Evolutionary conservation across 2,113 vertebrate genomes (phyloP).

Genomic region (Triplophysa tibetana): DNA sequence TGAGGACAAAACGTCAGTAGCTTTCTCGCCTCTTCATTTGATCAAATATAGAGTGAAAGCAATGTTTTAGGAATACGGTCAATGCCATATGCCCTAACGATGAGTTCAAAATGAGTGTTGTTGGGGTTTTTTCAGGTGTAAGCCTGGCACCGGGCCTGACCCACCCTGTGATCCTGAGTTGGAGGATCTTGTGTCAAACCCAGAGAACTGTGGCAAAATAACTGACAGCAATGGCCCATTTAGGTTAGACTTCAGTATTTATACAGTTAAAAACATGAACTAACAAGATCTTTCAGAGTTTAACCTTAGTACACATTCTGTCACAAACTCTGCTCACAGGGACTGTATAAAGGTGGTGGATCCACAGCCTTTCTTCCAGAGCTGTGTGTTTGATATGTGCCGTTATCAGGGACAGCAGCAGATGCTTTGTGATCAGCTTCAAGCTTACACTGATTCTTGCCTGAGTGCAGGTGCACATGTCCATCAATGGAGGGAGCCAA

Average conservation of each 20-base stretch:
- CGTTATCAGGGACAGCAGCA: slow-evolving; percentile 68
- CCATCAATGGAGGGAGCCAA: slow-evolving; percentile 74
- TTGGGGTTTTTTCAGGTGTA: slow-evolving; percentile 65
- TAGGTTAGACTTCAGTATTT: slow-evolving; percentile 63
- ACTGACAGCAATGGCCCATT: slow-evolving; percentile 68
- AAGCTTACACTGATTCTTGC: slow-evolving; percentile 77
- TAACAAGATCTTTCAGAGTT: not conserved
- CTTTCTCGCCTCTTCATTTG: not conserved
- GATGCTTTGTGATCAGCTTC: slow-evolving; percentile 77
- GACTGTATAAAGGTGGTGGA: slow-evolving; percentile 72
- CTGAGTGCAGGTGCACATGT: slow-evolving; percentile 72
- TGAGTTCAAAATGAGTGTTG: not conserved
- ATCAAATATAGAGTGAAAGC: not conserved
- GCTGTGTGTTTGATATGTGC: slow-evolving; percentile 81
- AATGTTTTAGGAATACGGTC: not conserved
- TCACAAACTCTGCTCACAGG: slow-evolving; percentile 56
- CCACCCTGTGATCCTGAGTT: slow-evolving; percentile 70
- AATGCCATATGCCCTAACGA: not conserved
- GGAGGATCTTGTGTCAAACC: slow-evolving; percentile 66
- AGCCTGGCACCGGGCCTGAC: slow-evolving; percentile 54
- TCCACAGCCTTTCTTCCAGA: slow-evolving; percentile 72
- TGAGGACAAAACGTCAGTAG: slow-evolving; percentile 71
- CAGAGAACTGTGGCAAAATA: slow-evolving; percentile 75
- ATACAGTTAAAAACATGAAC: not conserved
- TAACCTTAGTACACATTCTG: not conserved